These are phyloP conservation scores for Sinosuthora webbiana DNA, from an alignment of 2,113 vertebrate species.

Conservation along the genomic window DNA sequence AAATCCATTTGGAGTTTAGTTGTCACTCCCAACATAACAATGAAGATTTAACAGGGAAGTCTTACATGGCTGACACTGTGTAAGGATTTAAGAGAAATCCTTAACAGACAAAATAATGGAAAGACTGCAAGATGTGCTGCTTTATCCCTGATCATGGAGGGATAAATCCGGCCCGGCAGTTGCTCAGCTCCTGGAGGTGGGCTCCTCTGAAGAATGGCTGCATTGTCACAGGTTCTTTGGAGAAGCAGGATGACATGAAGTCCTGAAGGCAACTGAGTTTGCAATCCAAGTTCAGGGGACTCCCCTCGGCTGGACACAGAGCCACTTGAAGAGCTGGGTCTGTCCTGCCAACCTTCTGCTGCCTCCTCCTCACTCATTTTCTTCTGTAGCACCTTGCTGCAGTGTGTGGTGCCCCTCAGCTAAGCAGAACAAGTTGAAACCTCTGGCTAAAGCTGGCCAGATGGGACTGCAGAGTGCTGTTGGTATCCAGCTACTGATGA, in stretches of 20 bases:
- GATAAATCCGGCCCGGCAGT: neutral
- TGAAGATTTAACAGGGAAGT: neutral
- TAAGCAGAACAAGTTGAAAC: neutral
- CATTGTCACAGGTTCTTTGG: neutral
- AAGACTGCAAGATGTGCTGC: neutral
- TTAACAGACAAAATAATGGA: neutral
- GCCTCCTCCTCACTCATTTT: neutral
- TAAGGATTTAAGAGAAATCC: conserved; percentile 3
- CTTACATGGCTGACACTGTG: neutral
- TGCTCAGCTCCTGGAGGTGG: neutral
- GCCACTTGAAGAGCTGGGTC: neutral
- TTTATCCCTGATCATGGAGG: neutral
- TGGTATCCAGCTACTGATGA: neutral
- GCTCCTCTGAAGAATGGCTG: neutral
- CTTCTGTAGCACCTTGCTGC: neutral
- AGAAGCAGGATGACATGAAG: neutral
- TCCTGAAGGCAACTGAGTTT: neutral
- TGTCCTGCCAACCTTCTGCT: neutral
- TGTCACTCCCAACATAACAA: neutral
- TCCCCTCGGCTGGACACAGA: neutral
- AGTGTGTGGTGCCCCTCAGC: neutral
- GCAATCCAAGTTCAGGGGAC: neutral
- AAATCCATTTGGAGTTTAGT: neutral
- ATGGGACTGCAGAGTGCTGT: neutral
- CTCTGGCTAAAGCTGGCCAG: neutral